Evolutionary conservation across 2,888 invertebrate genomes (phyloP).

Genomic region (Prosopocoilus inquinatus): DNA sequence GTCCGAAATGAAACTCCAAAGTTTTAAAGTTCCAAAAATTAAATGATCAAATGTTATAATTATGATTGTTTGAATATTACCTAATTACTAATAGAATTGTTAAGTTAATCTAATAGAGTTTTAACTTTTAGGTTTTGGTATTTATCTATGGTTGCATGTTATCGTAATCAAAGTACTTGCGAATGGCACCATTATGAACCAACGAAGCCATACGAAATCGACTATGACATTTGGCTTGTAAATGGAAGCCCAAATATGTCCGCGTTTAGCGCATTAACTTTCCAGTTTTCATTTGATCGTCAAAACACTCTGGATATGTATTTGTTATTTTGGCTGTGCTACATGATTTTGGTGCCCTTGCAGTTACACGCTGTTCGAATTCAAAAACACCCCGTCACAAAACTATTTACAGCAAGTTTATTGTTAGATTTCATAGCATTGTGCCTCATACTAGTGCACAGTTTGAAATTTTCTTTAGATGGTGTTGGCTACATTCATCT

Average conservation of each 20-base stretch:
- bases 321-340: conserved; percentile 81
- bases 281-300: conserved; percentile 95
- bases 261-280: conserved; percentile 82
- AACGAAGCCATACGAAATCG: conserved; percentile 50
- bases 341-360: conserved; percentile 78
- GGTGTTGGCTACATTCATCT: conserved; percentile 83
- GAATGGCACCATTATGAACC: conserved; percentile 78
- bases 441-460: conserved; percentile 83
- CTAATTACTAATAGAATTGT: too few relatives aligned
- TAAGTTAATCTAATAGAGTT: too few relatives aligned
- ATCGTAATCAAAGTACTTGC: conserved; percentile 75
- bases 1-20: too few relatives aligned
- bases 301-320: conserved; percentile 92
- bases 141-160: conserved; percentile 90
- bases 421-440: conserved; percentile 82
- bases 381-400: conserved; percentile 89
- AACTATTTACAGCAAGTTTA: conserved; percentile 84
- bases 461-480: conserved; percentile 85
- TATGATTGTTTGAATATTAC: neutral
- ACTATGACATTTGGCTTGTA: conserved; percentile 93
- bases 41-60: too few relatives aligned
- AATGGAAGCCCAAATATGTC: conserved; percentile 93
- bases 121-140: conserved; percentile 82
- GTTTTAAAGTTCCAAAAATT: too few relatives aligned
- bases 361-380: conserved; percentile 88